A percentile compares a stretch with the other conserved stretches of the same genome.
These are phyloP conservation scores for human DNA, from an alignment of 2,113 vertebrate genomes.

Conservation along the genomic window DNA sequence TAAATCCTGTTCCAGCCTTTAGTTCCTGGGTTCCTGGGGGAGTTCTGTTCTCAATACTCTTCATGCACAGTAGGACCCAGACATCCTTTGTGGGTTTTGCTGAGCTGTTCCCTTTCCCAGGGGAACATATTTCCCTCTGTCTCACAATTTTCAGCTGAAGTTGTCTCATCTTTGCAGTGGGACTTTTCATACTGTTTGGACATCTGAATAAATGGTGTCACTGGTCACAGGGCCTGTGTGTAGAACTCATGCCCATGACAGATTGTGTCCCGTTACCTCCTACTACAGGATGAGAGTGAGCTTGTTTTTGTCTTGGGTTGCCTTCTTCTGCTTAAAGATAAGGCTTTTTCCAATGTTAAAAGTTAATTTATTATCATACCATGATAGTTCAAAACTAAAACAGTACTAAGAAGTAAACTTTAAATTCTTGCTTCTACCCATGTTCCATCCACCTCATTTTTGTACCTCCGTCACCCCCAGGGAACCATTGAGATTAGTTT, in stretches of 20 bases:
- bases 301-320: neutral
- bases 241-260: neutral
- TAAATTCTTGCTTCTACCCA: neutral
- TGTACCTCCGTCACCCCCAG: neutral
- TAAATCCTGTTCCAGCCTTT: neutral
- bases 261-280: neutral
- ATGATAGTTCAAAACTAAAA: neutral
- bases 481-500: neutral
- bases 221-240: neutral
- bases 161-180: neutral
- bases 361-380: neutral
- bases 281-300: neutral
- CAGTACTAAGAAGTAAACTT: neutral
- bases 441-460: neutral
- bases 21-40: neutral
- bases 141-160: neutral
- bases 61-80: neutral
- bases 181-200: neutral
- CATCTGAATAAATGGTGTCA: neutral
- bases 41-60: neutral
- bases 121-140: neutral
- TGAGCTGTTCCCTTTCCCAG: neutral
- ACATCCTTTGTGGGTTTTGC: neutral
- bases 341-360: neutral
- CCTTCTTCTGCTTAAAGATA: neutral